These are phyloP conservation scores for Forbesichthys agassizii DNA, from an alignment of 2,113 vertebrate genomes.

Conservation along the genomic window DNA sequence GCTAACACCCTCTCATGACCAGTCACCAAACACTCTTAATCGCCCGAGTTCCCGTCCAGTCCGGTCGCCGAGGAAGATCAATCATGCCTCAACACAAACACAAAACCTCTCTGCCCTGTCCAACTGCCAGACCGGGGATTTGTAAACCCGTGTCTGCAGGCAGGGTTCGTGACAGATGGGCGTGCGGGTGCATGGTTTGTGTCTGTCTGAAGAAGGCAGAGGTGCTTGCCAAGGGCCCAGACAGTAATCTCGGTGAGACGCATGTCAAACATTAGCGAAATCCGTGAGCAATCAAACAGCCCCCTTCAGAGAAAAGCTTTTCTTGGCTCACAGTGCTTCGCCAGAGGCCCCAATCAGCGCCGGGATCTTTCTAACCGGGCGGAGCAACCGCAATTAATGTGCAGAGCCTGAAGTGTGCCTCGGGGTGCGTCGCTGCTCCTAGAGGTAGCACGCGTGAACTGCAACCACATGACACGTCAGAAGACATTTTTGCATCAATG, in stretches of 20 bases:
- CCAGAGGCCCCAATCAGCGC: conserved; percentile 4
- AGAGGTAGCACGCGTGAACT: too few relatives aligned
- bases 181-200: conserved; percentile 54
- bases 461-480: too few relatives aligned
- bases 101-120: conserved; percentile 50
- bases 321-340: conserved; percentile 7
- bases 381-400: conserved; percentile 9
- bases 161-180: conserved; percentile 58
- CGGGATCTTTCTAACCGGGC: not conserved
- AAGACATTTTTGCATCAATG: too few relatives aligned
- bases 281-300: conserved; percentile 30
- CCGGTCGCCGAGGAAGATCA: not conserved
- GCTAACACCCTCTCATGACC: conserved; percentile 39
- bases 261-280: conserved; percentile 50
- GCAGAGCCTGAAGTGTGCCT: not conserved
- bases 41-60: conserved; percentile 45
- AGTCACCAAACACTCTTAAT: conserved; percentile 48
- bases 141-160: conserved; percentile 57
- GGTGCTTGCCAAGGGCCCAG: conserved; percentile 45
- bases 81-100: conserved; percentile 60
- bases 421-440: too few relatives aligned
- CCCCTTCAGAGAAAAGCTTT: conserved; percentile 1
- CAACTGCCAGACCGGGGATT: conserved; percentile 46
- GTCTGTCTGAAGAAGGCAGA: conserved; percentile 55
- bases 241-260: conserved; percentile 40